Conservation (phyloP, 2,797 vertebrate species). For the Acipenser ruthenus region DNA sequence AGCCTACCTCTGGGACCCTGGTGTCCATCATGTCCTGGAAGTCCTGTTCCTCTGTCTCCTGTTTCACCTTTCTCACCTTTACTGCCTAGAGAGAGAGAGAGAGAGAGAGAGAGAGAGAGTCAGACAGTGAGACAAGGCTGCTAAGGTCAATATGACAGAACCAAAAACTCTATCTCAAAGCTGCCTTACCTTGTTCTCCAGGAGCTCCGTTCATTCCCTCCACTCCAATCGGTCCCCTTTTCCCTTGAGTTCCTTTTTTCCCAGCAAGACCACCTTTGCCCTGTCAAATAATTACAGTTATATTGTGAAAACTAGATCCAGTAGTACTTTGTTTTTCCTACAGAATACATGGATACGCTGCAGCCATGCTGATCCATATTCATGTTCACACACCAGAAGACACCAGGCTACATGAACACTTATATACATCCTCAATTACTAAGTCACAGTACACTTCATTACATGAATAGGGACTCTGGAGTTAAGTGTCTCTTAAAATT, state of each 20-base stretch:
- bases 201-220: slow-evolving; percentile 50
- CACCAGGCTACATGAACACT: too few relatives aligned
- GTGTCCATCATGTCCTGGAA: slow-evolving; percentile 48
- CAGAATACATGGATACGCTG: too few relatives aligned
- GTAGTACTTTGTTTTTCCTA: too few relatives aligned
- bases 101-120: not conserved
- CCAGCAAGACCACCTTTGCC: slow-evolving; percentile 57
- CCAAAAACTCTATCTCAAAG: not conserved
- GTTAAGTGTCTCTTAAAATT: too few relatives aligned
- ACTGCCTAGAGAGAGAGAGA: slow-evolving; percentile 32
- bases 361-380: too few relatives aligned
- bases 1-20: slow-evolving; percentile 45
- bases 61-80: slow-evolving; percentile 48
- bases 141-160: not conserved
- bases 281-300: slow-evolving; percentile 27
- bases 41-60: slow-evolving; percentile 44
- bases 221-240: slow-evolving; percentile 47
- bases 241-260: slow-evolving; percentile 45
- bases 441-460: too few relatives aligned
- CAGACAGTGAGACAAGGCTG: not conserved
- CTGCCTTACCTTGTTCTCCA: slow-evolving; percentile 44
- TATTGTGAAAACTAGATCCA: too few relatives aligned
- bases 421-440: too few relatives aligned
- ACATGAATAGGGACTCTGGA: too few relatives aligned
- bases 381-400: too few relatives aligned